Evolutionary conservation across 2,113 vertebrate genomes (phyloP), one percentile per base, ranked within the genome.

Genomic region (Mixornis gularis): DNA sequence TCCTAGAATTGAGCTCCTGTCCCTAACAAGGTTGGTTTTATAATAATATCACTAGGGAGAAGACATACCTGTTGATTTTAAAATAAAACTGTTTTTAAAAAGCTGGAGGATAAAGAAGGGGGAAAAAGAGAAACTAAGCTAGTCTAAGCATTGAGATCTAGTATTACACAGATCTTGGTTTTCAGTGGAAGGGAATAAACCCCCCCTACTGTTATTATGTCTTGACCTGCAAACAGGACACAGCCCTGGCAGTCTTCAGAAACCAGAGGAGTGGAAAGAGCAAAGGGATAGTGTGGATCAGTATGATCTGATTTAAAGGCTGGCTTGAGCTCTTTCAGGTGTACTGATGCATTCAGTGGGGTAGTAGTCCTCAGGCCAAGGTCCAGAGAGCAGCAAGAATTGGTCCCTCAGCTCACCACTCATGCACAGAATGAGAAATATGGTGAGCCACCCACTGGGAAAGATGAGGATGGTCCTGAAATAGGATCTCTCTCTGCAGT

Each of bases 181-280:
- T 92, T 62, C 80, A 65, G 27, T 78, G 26, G 46, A 81, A 87
- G 34, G 40, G 19, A 90, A 48, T 62, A 49, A 68, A 74, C 27
- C 2, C 0, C 6, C 15, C 26, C 25, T 3, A 30, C 41, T 65
- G 7, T 73, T 83, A 66, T 24, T 17, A 36, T 1, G 0, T 63
- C 60, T 74, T 69, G 36, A 25, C 52, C 78, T 80, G 85, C 36
- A 76, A 68, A 62, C 21, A 36, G 43, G 22, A 59, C 29, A 26
- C 1, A 2, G n/a, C 59, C 49, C 41, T 69, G 29, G 19, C 10
- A 0, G 9, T 51, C 40, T 69, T 63, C 51, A 59, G 74, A 89
- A 94, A 48, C 36, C 24, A 56, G 26, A 58, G 43, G 38, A 91
- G n/a, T 72, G 51, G 79, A 65, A 95, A 76, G 30, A 65, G 73